Conservation (phyloP, 2,797 vertebrate genomes). For the Myotis vivesi region DNA sequence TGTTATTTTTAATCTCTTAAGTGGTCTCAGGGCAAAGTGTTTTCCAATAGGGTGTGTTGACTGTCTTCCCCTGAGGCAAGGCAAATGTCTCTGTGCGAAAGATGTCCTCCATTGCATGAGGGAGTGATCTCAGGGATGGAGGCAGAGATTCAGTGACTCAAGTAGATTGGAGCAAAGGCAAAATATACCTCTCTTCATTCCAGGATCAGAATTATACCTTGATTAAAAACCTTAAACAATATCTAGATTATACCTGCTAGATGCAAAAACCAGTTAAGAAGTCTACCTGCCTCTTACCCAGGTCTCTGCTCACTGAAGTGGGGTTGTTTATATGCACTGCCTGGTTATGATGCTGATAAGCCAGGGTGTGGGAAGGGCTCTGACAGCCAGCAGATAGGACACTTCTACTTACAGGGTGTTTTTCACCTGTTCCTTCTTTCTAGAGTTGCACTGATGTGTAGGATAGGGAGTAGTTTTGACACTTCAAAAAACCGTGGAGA, state of each 20-base stretch:
- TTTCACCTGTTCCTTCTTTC: not conserved
- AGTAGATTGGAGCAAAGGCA: not conserved
- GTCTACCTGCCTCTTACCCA: not conserved
- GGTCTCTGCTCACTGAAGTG: not conserved
- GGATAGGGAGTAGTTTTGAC: not conserved
- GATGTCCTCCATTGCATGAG: too few relatives aligned
- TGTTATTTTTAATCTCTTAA: too few relatives aligned
- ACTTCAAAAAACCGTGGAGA: not conserved
- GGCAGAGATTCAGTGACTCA: not conserved
- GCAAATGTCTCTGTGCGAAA: too few relatives aligned
- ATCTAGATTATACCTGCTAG: not conserved
- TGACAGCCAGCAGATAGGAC: too few relatives aligned
- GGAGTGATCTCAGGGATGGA: not conserved
- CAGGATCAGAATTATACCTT: not conserved
- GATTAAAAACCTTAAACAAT: not conserved
- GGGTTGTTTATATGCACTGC: not conserved
- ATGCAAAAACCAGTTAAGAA: not conserved
- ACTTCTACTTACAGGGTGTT: not conserved
- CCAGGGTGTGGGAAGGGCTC: not conserved
- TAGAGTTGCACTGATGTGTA: not conserved
- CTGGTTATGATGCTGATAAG: not conserved
- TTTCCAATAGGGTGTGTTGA: too few relatives aligned
- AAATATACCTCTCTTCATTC: not conserved
- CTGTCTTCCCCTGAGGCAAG: too few relatives aligned
- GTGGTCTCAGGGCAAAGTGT: too few relatives aligned